These are phyloP conservation scores for Halcyon chelicuti DNA, from an alignment of 2,797 vertebrate species.

Conservation along the genomic window DNA sequence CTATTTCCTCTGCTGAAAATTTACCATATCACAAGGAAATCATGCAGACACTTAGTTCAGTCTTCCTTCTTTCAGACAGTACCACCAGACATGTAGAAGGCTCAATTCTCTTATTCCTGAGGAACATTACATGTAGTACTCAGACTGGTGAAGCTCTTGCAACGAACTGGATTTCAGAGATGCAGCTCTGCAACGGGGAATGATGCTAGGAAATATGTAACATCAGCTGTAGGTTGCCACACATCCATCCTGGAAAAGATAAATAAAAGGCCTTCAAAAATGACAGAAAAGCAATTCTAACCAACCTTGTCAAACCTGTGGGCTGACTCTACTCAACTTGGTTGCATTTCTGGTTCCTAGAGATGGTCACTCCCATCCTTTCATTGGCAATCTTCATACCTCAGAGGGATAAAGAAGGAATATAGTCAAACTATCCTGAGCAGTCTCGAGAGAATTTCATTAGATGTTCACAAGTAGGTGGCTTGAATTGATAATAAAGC, in stretches of 20 bases:
- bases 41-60: not conserved
- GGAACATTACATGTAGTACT: fast-evolving
- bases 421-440: not conserved
- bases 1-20: conserved; percentile 23
- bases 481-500: not conserved
- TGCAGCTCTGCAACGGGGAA: not conserved
- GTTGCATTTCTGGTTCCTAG: not conserved
- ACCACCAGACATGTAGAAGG: fast-evolving
- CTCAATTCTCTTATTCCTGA: fast-evolving
- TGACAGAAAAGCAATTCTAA: not conserved
- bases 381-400: not conserved
- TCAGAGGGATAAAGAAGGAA: not conserved
- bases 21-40: not conserved
- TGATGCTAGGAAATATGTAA: not conserved
- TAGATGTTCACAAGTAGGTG: not conserved
- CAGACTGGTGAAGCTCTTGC: not conserved
- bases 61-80: not conserved
- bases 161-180: not conserved
- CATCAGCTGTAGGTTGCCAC: not conserved
- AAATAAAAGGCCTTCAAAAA: not conserved
- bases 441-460: not conserved
- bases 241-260: not conserved
- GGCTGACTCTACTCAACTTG: not conserved
- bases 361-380: not conserved
- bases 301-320: not conserved